Evolutionary conservation across 2,888 invertebrate genomes (phyloP).

Genomic region (Malthinus flaveolus): DNA sequence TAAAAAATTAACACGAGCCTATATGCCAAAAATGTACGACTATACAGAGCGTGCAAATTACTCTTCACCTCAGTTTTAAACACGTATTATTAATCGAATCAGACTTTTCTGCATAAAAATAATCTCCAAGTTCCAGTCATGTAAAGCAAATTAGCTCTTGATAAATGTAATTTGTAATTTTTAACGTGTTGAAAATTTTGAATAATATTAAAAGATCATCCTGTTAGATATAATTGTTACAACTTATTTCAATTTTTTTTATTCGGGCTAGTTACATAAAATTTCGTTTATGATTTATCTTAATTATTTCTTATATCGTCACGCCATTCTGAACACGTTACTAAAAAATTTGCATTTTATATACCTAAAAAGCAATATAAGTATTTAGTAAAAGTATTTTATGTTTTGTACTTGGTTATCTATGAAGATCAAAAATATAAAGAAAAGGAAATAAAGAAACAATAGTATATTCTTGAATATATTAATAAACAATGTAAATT

Average conservation of each 20-base stretch:
- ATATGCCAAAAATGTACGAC: too few species aligned
- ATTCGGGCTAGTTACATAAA: slow-evolving; percentile 2
- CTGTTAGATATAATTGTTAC: slow-evolving; percentile 1
- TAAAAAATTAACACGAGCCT: too few species aligned
- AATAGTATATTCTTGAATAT: slow-evolving; percentile 27
- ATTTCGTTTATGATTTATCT: slow-evolving; percentile 15
- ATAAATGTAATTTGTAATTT: too few species aligned
- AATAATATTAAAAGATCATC: slow-evolving; percentile 1
- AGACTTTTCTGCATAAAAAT: too few species aligned
- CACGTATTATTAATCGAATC: too few species aligned
- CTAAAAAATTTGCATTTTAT: slow-evolving; percentile 28
- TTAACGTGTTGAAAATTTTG: slow-evolving; percentile 1
- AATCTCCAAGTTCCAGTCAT: too few species aligned
- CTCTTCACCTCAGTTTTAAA: too few species aligned
- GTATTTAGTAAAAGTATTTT: slow-evolving; percentile 26
- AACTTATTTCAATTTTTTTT: background rate
- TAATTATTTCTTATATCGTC: slow-evolving; percentile 23
- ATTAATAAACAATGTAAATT: slow-evolving; percentile 24
- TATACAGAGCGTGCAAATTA: too few species aligned
- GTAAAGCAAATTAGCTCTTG: too few species aligned
- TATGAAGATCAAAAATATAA: slow-evolving; percentile 25
- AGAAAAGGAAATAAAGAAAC: slow-evolving; percentile 29
- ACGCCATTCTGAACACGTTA: slow-evolving; percentile 22
- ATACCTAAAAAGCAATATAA: slow-evolving; percentile 21
- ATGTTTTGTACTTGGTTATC: slow-evolving; percentile 22